Base-by-base conservation (phyloP, 2,888 invertebrate species). In the Ectemnius cavifrons region DNA sequence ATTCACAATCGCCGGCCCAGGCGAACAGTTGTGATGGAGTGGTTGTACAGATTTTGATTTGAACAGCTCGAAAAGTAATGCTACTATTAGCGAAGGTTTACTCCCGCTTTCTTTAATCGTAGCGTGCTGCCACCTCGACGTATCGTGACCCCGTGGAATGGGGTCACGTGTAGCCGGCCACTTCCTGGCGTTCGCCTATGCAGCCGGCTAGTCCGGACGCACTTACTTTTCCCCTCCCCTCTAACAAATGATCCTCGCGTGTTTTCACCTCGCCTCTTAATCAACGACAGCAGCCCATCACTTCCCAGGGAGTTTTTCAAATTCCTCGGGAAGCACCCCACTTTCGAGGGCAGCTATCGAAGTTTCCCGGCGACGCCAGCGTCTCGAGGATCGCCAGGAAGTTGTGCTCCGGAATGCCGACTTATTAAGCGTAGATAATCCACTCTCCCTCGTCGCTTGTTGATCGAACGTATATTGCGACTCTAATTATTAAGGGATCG, bases 81-180 rank as follows among this genome's bases (percentile, higher is more conserved):
- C 23, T 23, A 23, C 2, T 23, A 3, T 23, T 23, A 47, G 47
- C n/a, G 47, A 4, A 47, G n/a, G n/a, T 47, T 65, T 52, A 2
- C 14, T 18, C 46, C 28, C 28, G 47, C 60, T 58, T 65, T 62
- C 27, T 70, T 65, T 65, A 27, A 37, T 66, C 77, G 80, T 61
- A 65, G 46, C 61, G 79, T 84, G 84, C 82, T 82, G 84, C 79
- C 84, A 79, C 75, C 82, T 82, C 73, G 79, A 52, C 28, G 72
- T 72, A 72, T 73, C 68, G 72, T 82, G 80, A 84, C 82, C 82
- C 74, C 78, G 66, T 52, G 66, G 71, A 77, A 82, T 71, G 83
- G 67, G 83, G 82, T 83, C 81, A 82, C 83, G 77, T 71, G 74
- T 75, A 73, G 68, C 75, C 60, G 52, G 63, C 61, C 66, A 57